Percentiles rank a stretch among this genome's conserved stretches.
These are phyloP conservation scores for Acanthacorydalis orientalis DNA, from an alignment of 2,888 invertebrate species.

Conservation along the genomic window DNA sequence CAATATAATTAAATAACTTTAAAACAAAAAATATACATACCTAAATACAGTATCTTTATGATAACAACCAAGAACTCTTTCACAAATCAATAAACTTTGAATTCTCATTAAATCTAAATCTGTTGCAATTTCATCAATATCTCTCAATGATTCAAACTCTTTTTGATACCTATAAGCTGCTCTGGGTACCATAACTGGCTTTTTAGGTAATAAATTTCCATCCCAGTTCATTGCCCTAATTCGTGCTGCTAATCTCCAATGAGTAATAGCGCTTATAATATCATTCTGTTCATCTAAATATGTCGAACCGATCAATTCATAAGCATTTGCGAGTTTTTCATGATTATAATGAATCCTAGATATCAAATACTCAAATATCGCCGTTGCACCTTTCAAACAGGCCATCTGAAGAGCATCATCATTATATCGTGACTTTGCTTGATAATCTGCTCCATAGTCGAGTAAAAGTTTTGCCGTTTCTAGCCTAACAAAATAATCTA, in stretches of 20 bases:
- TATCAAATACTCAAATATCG: slow-evolving; percentile 54
- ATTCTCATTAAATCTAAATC: slow-evolving; percentile 76
- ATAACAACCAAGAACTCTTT: slow-evolving; percentile 66
- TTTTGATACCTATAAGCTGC: slow-evolving; percentile 46
- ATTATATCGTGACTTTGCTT: slow-evolving; percentile 57
- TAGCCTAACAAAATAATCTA: slow-evolving; percentile 27
- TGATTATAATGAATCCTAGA: slow-evolving; percentile 40
- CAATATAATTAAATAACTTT: not conserved
- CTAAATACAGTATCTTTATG: slow-evolving; percentile 76
- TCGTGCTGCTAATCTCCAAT: slow-evolving; percentile 68
- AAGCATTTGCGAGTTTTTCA: slow-evolving; percentile 64
- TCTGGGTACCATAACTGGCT: slow-evolving; percentile 34
- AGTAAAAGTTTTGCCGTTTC: slow-evolving; percentile 72
- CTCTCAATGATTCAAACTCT: slow-evolving; percentile 58
- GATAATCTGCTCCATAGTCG: slow-evolving; percentile 63
- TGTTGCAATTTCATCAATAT: slow-evolving; percentile 52
- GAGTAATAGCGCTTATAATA: slow-evolving; percentile 45
- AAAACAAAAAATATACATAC: slow-evolving; percentile 10
- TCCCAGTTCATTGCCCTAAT: slow-evolving; percentile 29
- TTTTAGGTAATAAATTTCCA: slow-evolving; percentile 26
- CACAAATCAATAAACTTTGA: slow-evolving; percentile 75
- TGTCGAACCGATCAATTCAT: slow-evolving; percentile 76
- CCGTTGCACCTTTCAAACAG: slow-evolving; percentile 60
- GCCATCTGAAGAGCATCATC: slow-evolving; percentile 83
- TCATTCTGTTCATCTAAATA: slow-evolving; percentile 79